Percentiles rank a stretch among this genome's conserved stretches.
These are phyloP conservation scores for Taeniopygia guttata DNA, from an alignment of 2,797 vertebrate genomes.

Conservation along the genomic window DNA sequence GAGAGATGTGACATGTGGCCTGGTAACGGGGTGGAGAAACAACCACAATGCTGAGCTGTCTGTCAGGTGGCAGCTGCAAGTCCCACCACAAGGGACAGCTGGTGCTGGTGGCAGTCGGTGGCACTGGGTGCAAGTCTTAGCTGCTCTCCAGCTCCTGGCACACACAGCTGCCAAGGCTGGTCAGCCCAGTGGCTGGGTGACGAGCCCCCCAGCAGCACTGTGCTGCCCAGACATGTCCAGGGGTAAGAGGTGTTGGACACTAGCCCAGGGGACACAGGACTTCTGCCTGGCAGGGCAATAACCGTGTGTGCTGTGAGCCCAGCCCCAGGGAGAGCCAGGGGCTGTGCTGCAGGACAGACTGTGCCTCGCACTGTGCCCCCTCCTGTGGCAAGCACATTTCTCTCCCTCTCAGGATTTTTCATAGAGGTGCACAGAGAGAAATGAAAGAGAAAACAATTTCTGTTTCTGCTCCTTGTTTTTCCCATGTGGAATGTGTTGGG, in stretches of 20 bases:
- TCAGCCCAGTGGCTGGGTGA: neutral
- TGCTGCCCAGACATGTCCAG: neutral
- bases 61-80: neutral
- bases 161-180: neutral
- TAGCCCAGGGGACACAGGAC: neutral
- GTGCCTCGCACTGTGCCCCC: neutral
- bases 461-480: too few species aligned
- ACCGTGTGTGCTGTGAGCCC: neutral
- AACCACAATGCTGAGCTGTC: neutral
- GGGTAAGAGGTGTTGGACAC: neutral
- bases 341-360: neutral
- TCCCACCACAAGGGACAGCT: neutral
- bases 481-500: too few species aligned
- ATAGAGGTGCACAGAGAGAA: too few species aligned
- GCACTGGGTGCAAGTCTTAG: neutral
- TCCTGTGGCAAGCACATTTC: too few species aligned
- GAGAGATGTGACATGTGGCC: rapidly evolving
- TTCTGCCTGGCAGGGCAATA: neutral
- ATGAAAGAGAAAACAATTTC: too few species aligned
- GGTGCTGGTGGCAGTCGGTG: neutral
- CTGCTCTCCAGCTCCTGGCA: neutral
- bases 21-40: rapidly evolving
- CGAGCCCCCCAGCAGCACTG: rapidly evolving
- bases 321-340: neutral
- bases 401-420: too few species aligned